These are phyloP conservation scores for Desoria tigrina DNA, from an alignment of 2,888 invertebrate species.

Conservation along the genomic window DNA sequence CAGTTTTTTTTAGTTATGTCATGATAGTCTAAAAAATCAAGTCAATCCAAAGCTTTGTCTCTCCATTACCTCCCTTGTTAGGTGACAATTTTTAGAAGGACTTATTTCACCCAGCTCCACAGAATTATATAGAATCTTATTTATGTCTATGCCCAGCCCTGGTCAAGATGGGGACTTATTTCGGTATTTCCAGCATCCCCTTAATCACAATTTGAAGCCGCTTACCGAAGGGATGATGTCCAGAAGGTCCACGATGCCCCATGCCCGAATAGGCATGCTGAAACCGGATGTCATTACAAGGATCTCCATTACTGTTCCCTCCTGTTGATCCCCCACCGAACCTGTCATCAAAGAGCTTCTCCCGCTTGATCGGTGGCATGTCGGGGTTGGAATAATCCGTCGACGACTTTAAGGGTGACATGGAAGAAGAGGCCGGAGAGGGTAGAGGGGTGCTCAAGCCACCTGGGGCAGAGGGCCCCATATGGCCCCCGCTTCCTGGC, in stretches of 20 bases:
- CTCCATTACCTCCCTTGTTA: too few species aligned
- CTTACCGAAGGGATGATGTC: background rate
- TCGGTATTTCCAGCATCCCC: too few species aligned
- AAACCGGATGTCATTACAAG: constrained; percentile 3
- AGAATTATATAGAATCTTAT: too few species aligned
- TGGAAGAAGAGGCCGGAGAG: constrained; percentile 16
- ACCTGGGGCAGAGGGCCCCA: background rate
- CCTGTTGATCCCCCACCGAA: constrained; percentile 28
- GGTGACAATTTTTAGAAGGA: too few species aligned
- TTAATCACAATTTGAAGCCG: too few species aligned
- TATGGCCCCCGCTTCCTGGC: background rate
- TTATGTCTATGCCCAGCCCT: too few species aligned
- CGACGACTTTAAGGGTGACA: constrained; percentile 21
- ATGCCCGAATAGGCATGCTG: constrained; percentile 1
- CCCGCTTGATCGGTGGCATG: constrained; percentile 45
- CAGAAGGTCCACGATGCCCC: background rate
- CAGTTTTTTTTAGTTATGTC: too few species aligned
- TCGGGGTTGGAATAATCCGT: constrained; percentile 22
- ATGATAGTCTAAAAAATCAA: too few species aligned
- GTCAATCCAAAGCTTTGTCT: too few species aligned
- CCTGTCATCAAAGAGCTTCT: constrained; percentile 44
- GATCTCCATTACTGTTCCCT: background rate
- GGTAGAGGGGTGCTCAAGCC: background rate
- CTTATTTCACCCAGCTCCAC: too few species aligned
- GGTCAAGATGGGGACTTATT: too few species aligned